Evolutionary conservation across 2,888 invertebrate genomes (phyloP).

Genomic region (Meganola albula): DNA sequence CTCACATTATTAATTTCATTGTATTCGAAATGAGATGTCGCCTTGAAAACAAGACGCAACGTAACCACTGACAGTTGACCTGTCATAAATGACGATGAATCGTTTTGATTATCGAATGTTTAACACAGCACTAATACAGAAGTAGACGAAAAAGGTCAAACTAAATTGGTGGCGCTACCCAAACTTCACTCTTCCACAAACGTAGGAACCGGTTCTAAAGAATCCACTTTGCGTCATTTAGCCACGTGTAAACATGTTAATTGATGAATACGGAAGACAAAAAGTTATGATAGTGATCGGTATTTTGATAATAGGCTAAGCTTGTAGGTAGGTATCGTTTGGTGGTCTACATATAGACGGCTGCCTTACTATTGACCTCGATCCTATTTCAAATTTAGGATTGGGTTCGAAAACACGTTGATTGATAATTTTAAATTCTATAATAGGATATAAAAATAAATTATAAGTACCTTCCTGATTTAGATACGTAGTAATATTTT

Average conservation of each 20-base stretch:
- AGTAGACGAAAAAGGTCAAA: conserved; percentile 42
- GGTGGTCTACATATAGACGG: too few species aligned
- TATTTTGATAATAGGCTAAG: conserved; percentile 42
- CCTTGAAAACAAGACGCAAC: conserved; percentile 58
- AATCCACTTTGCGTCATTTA: conserved; percentile 66
- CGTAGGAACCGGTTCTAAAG: conserved; percentile 60
- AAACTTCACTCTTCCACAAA: conserved; percentile 58
- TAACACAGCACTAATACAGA: conserved; percentile 22
- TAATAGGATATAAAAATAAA: too few species aligned
- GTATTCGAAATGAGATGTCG: conserved; percentile 62
- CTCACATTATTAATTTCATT: conserved; percentile 62
- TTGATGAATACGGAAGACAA: conserved; percentile 73
- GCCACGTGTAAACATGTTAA: conserved; percentile 74
- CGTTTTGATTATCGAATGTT: conserved; percentile 18
- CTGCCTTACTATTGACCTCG: too few species aligned
- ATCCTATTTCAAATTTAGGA: too few species aligned
- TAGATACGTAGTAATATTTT: too few species aligned
- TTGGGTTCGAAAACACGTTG: too few species aligned
- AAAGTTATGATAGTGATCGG: conserved; percentile 52
- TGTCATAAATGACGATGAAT: conserved; percentile 29
- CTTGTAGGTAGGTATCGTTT: conserved; percentile 25
- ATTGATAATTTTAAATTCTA: too few species aligned
- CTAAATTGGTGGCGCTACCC: conserved; percentile 58
- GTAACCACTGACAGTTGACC: conserved; percentile 44
- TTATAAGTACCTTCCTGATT: too few species aligned